phyloP scores from a whole-genome alignment of 2,113 vertebrate genomes.

The Chrysemys picta region DNA sequence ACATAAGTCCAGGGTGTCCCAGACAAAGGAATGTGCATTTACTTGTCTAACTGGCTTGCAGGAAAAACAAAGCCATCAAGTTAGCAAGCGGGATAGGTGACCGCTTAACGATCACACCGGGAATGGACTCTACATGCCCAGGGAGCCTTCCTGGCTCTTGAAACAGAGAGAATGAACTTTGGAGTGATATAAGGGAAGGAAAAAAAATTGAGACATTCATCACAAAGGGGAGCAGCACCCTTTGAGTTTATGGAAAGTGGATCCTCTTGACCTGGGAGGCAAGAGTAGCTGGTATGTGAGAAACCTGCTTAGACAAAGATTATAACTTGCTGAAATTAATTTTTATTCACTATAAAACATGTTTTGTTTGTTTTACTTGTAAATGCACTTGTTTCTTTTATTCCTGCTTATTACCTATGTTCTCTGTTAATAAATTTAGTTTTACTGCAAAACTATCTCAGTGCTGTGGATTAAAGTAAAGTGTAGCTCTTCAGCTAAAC shows the following conservation, averaged over 20 bases:
- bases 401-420: too few species aligned
- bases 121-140: background rate
- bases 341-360: too few species aligned
- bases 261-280: background rate
- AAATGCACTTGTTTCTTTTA: too few species aligned
- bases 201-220: background rate
- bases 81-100: background rate
- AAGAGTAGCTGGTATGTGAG: background rate
- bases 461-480: background rate
- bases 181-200: background rate
- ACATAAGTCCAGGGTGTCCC: background rate
- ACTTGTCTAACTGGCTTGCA: background rate
- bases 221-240: background rate
- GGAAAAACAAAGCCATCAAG: background rate
- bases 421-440: too few species aligned
- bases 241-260: background rate
- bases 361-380: too few species aligned
- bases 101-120: background rate
- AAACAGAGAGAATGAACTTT: background rate
- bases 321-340: background rate
- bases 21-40: background rate
- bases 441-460: too few species aligned
- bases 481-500: background rate
- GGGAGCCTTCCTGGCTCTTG: background rate
- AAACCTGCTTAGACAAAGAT: background rate